These are phyloP conservation scores for Nibea coibor DNA, from an alignment of 2,113 vertebrate genomes.

Conservation along the genomic window DNA sequence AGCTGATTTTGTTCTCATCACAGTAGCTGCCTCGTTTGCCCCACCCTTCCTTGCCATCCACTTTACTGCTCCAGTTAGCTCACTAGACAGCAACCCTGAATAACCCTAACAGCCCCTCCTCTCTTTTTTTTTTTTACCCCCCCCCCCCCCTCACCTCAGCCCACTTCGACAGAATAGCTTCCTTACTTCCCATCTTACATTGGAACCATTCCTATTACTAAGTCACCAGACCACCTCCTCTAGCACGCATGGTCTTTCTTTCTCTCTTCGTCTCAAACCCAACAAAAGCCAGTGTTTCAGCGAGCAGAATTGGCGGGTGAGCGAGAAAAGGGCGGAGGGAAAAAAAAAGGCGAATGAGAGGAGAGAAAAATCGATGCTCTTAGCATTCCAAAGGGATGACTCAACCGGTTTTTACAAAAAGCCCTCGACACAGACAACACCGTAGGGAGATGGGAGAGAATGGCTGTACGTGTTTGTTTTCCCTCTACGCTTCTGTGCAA, in stretches of 20 bases:
- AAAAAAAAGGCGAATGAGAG: conserved; percentile 45
- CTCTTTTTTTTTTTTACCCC: neutral
- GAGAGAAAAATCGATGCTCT: conserved; percentile 71
- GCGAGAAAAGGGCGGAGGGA: conserved; percentile 25
- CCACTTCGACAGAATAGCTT: conserved; percentile 40
- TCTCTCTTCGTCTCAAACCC: conserved; percentile 23
- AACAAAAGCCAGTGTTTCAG: conserved; percentile 64
- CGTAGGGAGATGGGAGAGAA: conserved; percentile 44
- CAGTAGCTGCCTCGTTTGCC: conserved; percentile 11
- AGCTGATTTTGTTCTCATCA: conserved; percentile 1
- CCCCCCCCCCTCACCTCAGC: conserved; percentile 18
- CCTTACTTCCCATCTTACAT: conserved; percentile 34
- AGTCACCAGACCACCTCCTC: conserved; percentile 39
- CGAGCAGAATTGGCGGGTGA: conserved; percentile 55
- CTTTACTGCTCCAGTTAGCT: conserved; percentile 47
- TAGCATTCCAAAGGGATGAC: conserved; percentile 80
- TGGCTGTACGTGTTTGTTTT: conserved; percentile 33
- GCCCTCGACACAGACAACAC: conserved; percentile 51
- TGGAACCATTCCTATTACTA: conserved; percentile 50
- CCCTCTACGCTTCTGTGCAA: conserved; percentile 27
- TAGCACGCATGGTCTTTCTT: conserved; percentile 20
- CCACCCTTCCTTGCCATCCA: conserved; percentile 22
- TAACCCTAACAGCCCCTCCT: conserved; percentile 42
- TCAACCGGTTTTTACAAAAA: conserved; percentile 70
- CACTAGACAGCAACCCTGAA: conserved; percentile 38